phyloP scores from a whole-genome alignment of 1,140 invertebrate species.

The Euwallacea similis region DNA sequence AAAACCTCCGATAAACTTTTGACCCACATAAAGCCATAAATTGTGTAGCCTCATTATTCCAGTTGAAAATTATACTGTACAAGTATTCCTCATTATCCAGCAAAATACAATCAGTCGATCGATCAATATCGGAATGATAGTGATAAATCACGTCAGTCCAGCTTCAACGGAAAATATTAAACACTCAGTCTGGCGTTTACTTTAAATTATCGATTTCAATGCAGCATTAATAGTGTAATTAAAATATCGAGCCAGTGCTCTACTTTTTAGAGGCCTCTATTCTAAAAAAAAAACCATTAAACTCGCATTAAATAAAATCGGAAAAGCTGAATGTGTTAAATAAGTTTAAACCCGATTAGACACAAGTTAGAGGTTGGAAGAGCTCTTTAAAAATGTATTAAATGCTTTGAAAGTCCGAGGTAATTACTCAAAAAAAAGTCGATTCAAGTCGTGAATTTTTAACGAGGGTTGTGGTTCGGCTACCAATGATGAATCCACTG shows the following conservation, averaged over 20 bases:
- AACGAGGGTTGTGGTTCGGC: slow-evolving; percentile 1
- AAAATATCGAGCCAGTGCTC: slow-evolving; percentile 9
- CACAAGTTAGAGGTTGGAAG: not conserved
- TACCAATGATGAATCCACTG: not conserved
- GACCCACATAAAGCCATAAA: too few species aligned
- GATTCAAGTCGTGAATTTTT: slow-evolving; percentile 6
- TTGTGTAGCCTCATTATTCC: not conserved
- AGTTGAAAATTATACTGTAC: slow-evolving; percentile 9
- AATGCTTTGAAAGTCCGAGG: slow-evolving; percentile 11
- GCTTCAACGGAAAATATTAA: slow-evolving; percentile 21
- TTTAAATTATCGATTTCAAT: slow-evolving; percentile 24
- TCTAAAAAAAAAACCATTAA: not conserved
- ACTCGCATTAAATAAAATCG: not conserved
- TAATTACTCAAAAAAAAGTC: slow-evolving; percentile 10
- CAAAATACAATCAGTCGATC: slow-evolving; percentile 9
- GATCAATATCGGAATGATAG: slow-evolving; percentile 21
- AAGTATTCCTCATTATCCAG: slow-evolving; percentile 14
- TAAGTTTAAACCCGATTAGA: not conserved
- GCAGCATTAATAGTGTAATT: slow-evolving; percentile 23
- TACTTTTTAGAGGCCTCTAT: not conserved
- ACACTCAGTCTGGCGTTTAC: slow-evolving; percentile 19
- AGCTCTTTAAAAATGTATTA: slow-evolving; percentile 13
- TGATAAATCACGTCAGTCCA: slow-evolving; percentile 22
- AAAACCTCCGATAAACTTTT: too few species aligned
- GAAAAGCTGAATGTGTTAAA: slow-evolving; percentile 1